Percentiles rank a stretch among this genome's conserved stretches.
These are phyloP conservation scores for Drosophila albomicans DNA, from an alignment of 1,140 invertebrate genomes.

Conservation along the genomic window DNA sequence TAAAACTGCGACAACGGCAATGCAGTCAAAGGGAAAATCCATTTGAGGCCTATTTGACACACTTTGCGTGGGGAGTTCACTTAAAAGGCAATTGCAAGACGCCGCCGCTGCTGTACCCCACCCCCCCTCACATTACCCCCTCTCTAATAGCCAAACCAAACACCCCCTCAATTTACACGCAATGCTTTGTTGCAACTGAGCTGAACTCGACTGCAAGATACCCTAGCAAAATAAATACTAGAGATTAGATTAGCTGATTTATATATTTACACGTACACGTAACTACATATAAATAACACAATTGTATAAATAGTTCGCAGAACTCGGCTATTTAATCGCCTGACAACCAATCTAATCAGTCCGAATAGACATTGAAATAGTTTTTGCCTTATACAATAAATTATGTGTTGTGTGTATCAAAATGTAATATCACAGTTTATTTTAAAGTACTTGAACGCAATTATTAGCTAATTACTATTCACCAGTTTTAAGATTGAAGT, in stretches of 20 bases:
- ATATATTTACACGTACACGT: too few species aligned
- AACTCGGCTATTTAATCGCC: background rate
- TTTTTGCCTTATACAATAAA: background rate
- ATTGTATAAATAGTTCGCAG: background rate
- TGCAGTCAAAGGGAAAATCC: slow-evolving; percentile 1
- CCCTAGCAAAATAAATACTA: background rate
- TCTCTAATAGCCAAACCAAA: background rate
- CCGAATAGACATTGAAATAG: background rate
- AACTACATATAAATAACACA: too few species aligned
- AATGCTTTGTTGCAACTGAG: background rate
- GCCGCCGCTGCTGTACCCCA: background rate
- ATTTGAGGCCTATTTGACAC: slow-evolving; percentile 26
- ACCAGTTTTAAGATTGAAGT: background rate
- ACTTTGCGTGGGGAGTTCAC: slow-evolving; percentile 20
- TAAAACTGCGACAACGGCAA: slow-evolving; percentile 27
- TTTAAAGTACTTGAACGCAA: background rate
- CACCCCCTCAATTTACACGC: slow-evolving; percentile 4
- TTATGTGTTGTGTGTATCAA: background rate
- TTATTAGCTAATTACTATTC: background rate
- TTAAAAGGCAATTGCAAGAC: slow-evolving; percentile 29
- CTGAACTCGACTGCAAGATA: background rate
- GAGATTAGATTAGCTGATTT: background rate
- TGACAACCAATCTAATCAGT: background rate
- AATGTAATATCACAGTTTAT: background rate
- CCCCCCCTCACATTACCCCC: background rate